Conservation (phyloP, 2,797 vertebrate genomes). For the Triplophysa yarkandensis region DNA sequence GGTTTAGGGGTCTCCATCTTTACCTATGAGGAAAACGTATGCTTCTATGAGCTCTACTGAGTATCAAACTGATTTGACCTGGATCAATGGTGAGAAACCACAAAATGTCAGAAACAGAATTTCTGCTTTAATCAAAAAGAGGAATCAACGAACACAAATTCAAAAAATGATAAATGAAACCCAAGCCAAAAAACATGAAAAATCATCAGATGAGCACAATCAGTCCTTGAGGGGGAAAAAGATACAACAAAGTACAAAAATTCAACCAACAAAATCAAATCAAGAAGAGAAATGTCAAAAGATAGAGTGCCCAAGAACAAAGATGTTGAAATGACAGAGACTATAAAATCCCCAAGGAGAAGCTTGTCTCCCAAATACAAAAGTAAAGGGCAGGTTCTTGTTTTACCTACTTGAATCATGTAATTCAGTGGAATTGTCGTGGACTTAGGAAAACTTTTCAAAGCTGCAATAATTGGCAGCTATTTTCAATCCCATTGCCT, state of each 20-base stretch:
- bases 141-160: background rate
- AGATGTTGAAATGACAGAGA: background rate
- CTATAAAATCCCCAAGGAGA: background rate
- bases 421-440: constrained; percentile 13
- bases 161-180: background rate
- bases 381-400: no score
- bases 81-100: background rate
- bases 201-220: no score
- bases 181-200: background rate
- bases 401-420: background rate
- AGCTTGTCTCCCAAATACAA: background rate
- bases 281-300: background rate
- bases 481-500: background rate
- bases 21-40: background rate
- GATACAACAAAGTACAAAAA: no score
- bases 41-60: background rate
- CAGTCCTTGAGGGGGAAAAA: no score
- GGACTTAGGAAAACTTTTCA: constrained; percentile 2
- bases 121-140: background rate
- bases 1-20: background rate
- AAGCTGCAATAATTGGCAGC: background rate
- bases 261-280: no score
- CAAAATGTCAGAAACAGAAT: background rate
- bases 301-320: background rate
- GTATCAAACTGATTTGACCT: background rate